phyloP scores from a whole-genome alignment of 2,888 invertebrate genomes.

The Chironomus riparius region DNA sequence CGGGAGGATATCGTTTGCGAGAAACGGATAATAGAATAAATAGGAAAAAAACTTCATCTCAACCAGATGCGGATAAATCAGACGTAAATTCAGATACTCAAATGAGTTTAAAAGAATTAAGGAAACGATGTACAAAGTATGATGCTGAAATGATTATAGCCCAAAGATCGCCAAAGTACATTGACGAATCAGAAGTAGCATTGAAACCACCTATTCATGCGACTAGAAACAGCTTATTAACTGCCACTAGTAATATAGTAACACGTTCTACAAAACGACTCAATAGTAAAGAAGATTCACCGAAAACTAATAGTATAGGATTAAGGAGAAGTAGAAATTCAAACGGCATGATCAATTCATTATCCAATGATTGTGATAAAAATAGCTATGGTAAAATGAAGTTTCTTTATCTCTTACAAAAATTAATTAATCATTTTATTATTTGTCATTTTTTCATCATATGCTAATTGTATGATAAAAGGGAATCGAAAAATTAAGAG shows the following conservation, averaged over 20 bases:
- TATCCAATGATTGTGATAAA: neutral
- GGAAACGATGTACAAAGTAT: constrained; percentile 79
- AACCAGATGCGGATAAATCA: constrained; percentile 26
- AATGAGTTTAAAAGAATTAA: constrained; percentile 72
- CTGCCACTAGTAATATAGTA: constrained; percentile 37
- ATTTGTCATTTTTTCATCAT: no score
- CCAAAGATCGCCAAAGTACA: constrained; percentile 39
- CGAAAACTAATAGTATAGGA: neutral
- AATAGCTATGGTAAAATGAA: neutral
- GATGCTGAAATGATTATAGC: constrained; percentile 81
- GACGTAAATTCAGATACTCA: neutral
- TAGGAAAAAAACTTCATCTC: constrained; percentile 56
- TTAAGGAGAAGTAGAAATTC: neutral
- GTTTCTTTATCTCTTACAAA: neutral
- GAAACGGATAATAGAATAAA: constrained; percentile 93
- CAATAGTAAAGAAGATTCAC: constrained; percentile 36
- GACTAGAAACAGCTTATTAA: constrained; percentile 29
- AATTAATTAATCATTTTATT: no score
- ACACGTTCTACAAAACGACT: constrained; percentile 31
- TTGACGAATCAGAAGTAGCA: neutral
- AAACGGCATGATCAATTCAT: neutral
- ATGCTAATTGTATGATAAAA: no score
- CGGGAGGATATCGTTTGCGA: constrained; percentile 71
- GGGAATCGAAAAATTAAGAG: no score
- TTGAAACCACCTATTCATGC: constrained; percentile 30